Conservation (phyloP, 2,797 vertebrate genomes). For the Otus scops region DNA sequence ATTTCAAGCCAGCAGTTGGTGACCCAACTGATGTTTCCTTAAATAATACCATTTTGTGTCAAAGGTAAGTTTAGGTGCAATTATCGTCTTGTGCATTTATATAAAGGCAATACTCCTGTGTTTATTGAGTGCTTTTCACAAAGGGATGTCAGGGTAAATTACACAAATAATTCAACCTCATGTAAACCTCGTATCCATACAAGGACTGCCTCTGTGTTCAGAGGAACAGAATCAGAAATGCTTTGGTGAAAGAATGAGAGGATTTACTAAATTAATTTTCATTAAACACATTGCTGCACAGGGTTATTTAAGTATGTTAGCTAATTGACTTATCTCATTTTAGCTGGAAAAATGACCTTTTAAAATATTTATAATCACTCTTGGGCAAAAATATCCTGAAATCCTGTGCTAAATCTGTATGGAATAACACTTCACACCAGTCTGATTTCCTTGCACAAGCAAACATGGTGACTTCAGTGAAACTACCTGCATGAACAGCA, state of each 20-base stretch:
- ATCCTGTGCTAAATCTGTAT: neutral
- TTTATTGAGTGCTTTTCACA: neutral
- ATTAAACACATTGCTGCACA: neutral
- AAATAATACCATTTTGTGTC: neutral
- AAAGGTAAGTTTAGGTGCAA: neutral
- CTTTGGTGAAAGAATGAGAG: neutral
- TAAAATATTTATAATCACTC: conserved; percentile 22
- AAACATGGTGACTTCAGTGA: neutral
- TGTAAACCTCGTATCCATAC: neutral
- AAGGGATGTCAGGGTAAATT: neutral
- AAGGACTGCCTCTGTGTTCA: neutral
- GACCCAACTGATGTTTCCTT: neutral
- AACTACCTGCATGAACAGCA: neutral
- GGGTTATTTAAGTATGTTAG: neutral
- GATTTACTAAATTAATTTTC: conserved; percentile 27
- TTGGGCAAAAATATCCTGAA: neutral
- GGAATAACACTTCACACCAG: neutral
- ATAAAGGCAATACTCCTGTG: neutral
- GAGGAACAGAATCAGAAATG: neutral
- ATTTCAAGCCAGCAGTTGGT: neutral
- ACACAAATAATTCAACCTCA: conserved; percentile 1
- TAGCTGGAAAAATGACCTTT: conserved; percentile 26
- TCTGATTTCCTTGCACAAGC: neutral
- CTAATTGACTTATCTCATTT: neutral
- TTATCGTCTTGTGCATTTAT: neutral